Conservation (phyloP, 1,140 invertebrate species). For the Panagrolaimus sp. region DNA sequence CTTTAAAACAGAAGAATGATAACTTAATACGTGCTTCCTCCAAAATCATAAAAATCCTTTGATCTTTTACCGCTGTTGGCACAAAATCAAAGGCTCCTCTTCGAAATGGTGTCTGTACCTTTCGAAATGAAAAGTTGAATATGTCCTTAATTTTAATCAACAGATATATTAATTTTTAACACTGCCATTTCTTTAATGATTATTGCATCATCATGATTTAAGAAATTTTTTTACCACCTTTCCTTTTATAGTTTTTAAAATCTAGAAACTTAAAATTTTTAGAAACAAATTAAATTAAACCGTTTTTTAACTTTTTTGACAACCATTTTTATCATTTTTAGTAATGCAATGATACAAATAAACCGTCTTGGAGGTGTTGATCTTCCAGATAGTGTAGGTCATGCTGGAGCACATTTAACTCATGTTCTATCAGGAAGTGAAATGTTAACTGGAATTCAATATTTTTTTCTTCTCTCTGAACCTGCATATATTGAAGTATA, state of each 20-base stretch:
- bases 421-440: conserved; percentile 1
- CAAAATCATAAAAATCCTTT: too few relatives aligned
- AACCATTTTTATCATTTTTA: too few relatives aligned
- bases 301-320: too few relatives aligned
- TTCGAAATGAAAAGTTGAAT: too few relatives aligned
- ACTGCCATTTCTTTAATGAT: too few relatives aligned
- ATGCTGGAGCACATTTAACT: not conserved
- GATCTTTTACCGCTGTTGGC: too few relatives aligned
- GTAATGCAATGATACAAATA: not conserved
- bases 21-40: too few relatives aligned
- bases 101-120: too few relatives aligned
- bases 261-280: not conserved
- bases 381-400: not conserved
- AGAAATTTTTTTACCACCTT: not conserved
- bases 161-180: too few relatives aligned
- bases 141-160: too few relatives aligned
- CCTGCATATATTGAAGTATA: not conserved
- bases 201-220: not conserved
- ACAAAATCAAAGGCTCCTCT: too few relatives aligned
- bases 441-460: not conserved
- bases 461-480: not conserved
- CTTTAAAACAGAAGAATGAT: too few relatives aligned
- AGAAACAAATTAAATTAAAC: not conserved
- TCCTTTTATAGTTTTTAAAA: not conserved
- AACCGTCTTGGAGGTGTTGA: conserved; percentile 4